Conservation (phyloP, 2,888 invertebrate species). For the Chesias legatella region DNA sequence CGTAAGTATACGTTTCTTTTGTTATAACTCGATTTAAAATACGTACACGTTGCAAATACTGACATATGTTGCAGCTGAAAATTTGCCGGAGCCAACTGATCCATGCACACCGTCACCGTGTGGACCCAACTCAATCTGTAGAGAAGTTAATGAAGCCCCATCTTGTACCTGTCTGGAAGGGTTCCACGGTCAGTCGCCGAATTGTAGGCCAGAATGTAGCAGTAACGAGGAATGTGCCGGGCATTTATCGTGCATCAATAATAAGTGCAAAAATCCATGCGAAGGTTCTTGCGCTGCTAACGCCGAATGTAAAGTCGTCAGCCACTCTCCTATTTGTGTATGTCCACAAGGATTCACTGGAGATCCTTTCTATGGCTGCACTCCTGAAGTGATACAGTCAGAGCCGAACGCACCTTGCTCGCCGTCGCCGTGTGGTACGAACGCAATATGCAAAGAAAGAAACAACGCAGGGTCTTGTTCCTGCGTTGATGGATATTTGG, state of each 20-base stretch:
- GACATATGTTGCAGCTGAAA: conserved; percentile 64
- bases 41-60: background rate
- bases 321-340: conserved; percentile 87
- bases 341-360: conserved; percentile 86
- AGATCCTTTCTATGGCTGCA: conserved; percentile 87
- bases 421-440: conserved; percentile 83
- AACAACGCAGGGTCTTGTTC: conserved; percentile 83
- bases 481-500: conserved; percentile 85
- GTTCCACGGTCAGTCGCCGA: conserved; percentile 86
- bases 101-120: conserved; percentile 90
- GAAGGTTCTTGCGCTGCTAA: conserved; percentile 85
- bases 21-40: too few species aligned
- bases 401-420: conserved; percentile 76
- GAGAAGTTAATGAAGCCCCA: conserved; percentile 83
- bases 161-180: conserved; percentile 87
- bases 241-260: conserved; percentile 86
- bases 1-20: conserved; percentile 59
- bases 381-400: conserved; percentile 50
- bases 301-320: conserved; percentile 88
- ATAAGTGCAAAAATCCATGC: conserved; percentile 89
- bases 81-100: conserved; percentile 72
- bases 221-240: conserved; percentile 87
- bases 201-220: conserved; percentile 89
- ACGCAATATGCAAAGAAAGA: conserved; percentile 83
- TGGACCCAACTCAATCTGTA: conserved; percentile 88